These are phyloP conservation scores for Coturnix japonica DNA, from an alignment of 2,113 vertebrate genomes.

Conservation along the genomic window DNA sequence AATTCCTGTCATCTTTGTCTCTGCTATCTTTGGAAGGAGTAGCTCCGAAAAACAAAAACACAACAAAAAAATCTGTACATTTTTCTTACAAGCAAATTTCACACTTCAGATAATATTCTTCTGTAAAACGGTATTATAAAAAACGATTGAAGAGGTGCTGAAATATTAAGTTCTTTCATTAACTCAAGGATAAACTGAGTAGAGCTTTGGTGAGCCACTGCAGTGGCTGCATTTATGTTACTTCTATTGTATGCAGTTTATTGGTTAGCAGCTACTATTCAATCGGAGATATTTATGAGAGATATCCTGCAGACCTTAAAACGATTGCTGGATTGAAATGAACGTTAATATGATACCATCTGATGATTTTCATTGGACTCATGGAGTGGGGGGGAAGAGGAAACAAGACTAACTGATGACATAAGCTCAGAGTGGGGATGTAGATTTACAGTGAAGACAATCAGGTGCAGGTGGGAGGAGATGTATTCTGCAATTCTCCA, in stretches of 20 bases:
- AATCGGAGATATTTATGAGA: conserved; percentile 27
- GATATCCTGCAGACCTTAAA: conserved; percentile 50
- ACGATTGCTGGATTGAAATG: conserved; percentile 15
- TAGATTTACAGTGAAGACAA: conserved; percentile 56
- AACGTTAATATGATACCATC: conserved; percentile 39
- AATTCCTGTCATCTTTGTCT: conserved; percentile 17
- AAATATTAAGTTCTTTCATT: conserved; percentile 67
- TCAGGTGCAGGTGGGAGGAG: conserved; percentile 25
- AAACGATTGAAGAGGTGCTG: conserved; percentile 59
- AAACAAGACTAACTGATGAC: conserved; percentile 56
- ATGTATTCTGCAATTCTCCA: conserved; percentile 64
- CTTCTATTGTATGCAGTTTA: conserved; percentile 31
- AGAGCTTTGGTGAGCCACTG: conserved; percentile 14
- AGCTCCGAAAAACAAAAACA: background rate
- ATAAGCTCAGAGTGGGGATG: conserved; percentile 14
- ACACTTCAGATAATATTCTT: background rate
- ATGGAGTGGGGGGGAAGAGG: conserved; percentile 20
- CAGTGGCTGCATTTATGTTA: background rate
- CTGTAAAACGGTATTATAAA: conserved; percentile 5
- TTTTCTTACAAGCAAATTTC: background rate
- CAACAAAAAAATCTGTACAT: background rate
- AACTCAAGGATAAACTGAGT: conserved; percentile 40
- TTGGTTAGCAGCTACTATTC: conserved; percentile 50
- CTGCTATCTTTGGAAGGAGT: background rate
- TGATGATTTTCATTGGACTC: conserved; percentile 37